Evolutionary conservation across 2,797 vertebrate genomes (phyloP), one percentile per base, ranked within the genome.

Genomic region (Phoebastria nigripes): DNA sequence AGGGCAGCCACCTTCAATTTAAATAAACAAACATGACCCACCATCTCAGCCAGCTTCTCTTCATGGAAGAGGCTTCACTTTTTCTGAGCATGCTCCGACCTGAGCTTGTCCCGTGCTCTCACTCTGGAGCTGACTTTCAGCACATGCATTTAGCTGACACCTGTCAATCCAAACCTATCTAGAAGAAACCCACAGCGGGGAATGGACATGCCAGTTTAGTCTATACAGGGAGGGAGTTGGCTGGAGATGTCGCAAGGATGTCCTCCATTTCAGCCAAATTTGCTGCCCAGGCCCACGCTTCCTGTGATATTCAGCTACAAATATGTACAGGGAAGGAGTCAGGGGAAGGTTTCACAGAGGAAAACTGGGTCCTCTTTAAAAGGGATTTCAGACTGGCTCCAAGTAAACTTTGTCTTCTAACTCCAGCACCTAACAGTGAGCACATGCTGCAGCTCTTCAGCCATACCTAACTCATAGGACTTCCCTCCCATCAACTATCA

Each of bases 1-100:
- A 61, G 96, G 66, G 94, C 86, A 94, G 88, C 67, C 61, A 41
- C 94, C 96, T 89, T 84, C 74, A 46, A 78, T 59, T 90, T 70
- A 81, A 70, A 89, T 16, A 94, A 94, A 96, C 90, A 94, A 97
- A 97, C 92, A 78, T 10, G 51, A 95, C 74, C 91, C 89, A 51
- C 73, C 2, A 0, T 10, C 72, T 41, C 81, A 49, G 66, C 5
- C 82, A 66, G 56, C 79, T 65, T 73, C 89, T 39, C 61, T 63
- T 37, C 37, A 41, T 29, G 85, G 14, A 41, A 66, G 56, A 52
- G 90, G 12, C 80, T 91, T 81, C 73, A 56, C 61, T 91, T 82
- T 58, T 51, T 35, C 72, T 71, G 21, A 13, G n/a, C 3, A 0
- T 37, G 37, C 39, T 44, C 14, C 26, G 39, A 46, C 59, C 88